Conservation (phyloP, 2,888 invertebrate genomes). For the Ennomos quercinarius region DNA sequence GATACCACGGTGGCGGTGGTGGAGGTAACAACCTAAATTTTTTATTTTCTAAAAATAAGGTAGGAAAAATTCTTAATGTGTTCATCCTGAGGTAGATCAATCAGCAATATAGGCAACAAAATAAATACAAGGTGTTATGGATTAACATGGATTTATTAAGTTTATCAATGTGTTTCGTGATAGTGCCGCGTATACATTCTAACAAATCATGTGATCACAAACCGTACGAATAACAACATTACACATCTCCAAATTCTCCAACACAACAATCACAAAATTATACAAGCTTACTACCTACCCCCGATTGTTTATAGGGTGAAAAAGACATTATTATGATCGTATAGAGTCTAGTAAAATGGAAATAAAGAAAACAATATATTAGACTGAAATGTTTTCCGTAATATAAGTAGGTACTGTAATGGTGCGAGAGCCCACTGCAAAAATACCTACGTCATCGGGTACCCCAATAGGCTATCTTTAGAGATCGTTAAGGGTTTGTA, state of each 20-base stretch:
- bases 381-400: too few relatives aligned
- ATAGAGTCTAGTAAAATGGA: background rate
- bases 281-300: slow-evolving; percentile 16
- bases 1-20: too few relatives aligned
- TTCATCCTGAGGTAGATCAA: too few relatives aligned
- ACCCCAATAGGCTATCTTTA: too few relatives aligned
- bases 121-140: slow-evolving; percentile 52
- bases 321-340: background rate
- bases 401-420: too few relatives aligned
- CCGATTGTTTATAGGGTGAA: slow-evolving; percentile 2
- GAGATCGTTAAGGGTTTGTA: too few relatives aligned
- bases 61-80: too few relatives aligned
- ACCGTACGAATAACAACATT: slow-evolving; percentile 66
- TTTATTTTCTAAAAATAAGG: too few relatives aligned
- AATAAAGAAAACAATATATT: background rate
- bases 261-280: slow-evolving; percentile 44
- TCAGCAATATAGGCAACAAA: slow-evolving; percentile 23
- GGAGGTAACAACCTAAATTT: too few relatives aligned
- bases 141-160: slow-evolving; percentile 83
- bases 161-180: slow-evolving; percentile 80
- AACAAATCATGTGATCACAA: slow-evolving; percentile 75
- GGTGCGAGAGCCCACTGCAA: too few relatives aligned
- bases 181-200: slow-evolving; percentile 73
- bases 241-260: slow-evolving; percentile 55
- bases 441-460: too few relatives aligned